phyloP scores from a whole-genome alignment of 2,113 vertebrate species.

The Notarius quadriscutis region DNA sequence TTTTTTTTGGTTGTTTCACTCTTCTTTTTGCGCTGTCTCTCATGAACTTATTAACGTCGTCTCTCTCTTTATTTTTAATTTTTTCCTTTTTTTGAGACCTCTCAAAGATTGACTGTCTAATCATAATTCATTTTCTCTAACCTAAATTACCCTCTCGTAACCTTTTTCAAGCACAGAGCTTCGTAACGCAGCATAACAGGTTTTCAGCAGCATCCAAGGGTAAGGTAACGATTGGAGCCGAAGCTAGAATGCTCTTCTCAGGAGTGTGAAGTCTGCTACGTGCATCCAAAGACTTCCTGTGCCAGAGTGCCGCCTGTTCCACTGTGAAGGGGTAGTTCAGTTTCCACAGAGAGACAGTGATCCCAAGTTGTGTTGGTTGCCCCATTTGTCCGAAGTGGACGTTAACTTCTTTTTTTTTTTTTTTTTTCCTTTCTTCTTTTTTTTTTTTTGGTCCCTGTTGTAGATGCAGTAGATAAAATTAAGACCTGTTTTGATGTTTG shows the following conservation, averaged over 20 bases:
- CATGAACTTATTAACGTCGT: slow-evolving; percentile 54
- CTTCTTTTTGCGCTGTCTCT: slow-evolving; percentile 59
- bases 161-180: slow-evolving; percentile 80
- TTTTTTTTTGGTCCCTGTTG: neutral
- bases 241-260: slow-evolving; percentile 60
- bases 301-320: slow-evolving; percentile 4
- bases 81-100: slow-evolving; percentile 28
- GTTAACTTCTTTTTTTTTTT: neutral
- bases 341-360: slow-evolving; percentile 21
- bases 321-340: slow-evolving; percentile 33
- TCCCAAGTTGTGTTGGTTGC: slow-evolving; percentile 36
- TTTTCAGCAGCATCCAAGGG: slow-evolving; percentile 77
- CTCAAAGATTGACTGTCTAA: slow-evolving; percentile 71
- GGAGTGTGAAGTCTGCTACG: slow-evolving; percentile 63
- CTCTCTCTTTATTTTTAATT: slow-evolving; percentile 37
- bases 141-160: slow-evolving; percentile 80
- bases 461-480: neutral
- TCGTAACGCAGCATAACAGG: slow-evolving; percentile 74
- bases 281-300: slow-evolving; percentile 60
- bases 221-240: slow-evolving; percentile 69
- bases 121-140: slow-evolving; percentile 80
- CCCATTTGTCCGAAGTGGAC: slow-evolving; percentile 32
- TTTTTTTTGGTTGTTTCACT: slow-evolving; percentile 41
- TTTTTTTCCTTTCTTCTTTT: neutral
- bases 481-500: neutral